A percentile compares a stretch with the other conserved stretches of the same genome.
Evolutionary conservation across 2,888 invertebrate species (phyloP).

Genomic region (Hypolimnas misippus): DNA sequence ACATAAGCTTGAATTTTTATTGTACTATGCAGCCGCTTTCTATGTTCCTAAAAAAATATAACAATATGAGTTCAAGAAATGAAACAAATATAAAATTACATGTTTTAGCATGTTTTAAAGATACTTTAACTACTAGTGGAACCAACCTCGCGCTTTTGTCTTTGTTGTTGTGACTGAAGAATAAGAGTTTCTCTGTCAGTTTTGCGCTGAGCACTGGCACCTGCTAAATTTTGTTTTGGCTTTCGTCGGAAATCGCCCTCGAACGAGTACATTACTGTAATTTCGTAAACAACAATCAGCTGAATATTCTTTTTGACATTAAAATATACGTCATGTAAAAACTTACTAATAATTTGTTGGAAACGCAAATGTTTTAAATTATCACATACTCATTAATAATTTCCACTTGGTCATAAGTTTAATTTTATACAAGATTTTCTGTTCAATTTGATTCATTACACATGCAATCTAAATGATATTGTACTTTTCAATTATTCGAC

Average conservation of each 20-base stretch:
- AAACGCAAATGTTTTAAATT: conserved; percentile 3
- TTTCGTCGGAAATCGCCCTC: conserved; percentile 95
- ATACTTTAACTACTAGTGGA: not conserved
- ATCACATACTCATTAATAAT: conserved; percentile 12
- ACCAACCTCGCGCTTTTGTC: conserved; percentile 92
- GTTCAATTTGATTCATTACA: conserved; percentile 8
- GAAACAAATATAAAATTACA: not conserved
- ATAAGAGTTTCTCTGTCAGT: conserved; percentile 88
- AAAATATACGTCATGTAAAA: conserved; percentile 31
- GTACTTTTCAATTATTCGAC: conserved; percentile 22
- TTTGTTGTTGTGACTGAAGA: conserved; percentile 92
- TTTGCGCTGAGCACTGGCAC: conserved; percentile 90
- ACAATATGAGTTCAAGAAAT: conserved; percentile 14
- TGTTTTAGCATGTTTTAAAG: not conserved
- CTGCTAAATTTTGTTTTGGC: conserved; percentile 95
- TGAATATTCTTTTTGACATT: conserved; percentile 50
- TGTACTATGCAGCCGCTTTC: conserved; percentile 89
- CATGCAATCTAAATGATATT: conserved; percentile 21
- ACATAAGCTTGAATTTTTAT: conserved; percentile 92
- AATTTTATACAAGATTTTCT: not conserved
- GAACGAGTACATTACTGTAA: conserved; percentile 87
- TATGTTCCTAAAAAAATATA: conserved; percentile 84
- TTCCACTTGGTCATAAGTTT: not conserved
- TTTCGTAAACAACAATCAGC: conserved; percentile 68
- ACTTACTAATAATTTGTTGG: conserved; percentile 17